phyloP scores from a whole-genome alignment of 1,140 invertebrate genomes.

The Papilio polyxenes region DNA sequence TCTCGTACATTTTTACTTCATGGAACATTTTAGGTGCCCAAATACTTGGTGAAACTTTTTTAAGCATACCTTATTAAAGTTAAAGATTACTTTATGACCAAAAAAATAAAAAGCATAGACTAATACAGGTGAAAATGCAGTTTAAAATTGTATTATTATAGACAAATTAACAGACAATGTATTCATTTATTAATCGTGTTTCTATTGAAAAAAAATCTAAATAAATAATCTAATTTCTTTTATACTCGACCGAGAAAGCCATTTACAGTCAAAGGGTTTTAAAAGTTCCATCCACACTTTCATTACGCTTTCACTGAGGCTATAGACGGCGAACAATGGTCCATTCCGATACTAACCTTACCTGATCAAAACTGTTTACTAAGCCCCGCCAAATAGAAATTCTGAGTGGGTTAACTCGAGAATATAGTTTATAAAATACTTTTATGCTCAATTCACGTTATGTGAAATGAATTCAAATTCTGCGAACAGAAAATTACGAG shows the following conservation, averaged over 20 bases:
- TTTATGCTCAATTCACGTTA: conserved; percentile 7
- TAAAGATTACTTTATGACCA: neutral
- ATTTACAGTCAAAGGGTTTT: conserved; percentile 29
- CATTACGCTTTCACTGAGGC: conserved; percentile 34
- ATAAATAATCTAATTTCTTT: conserved; percentile 37
- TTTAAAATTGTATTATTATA: neutral
- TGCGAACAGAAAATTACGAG: neutral
- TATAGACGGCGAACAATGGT: conserved; percentile 29
- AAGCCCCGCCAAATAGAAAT: conserved; percentile 33
- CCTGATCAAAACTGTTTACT: conserved; percentile 34
- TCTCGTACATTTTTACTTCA: neutral
- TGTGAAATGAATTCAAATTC: neutral
- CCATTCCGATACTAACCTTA: conserved; percentile 34
- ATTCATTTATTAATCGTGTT: neutral
- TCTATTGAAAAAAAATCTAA: conserved; percentile 36
- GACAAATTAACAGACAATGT: neutral
- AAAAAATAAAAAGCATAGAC: neutral
- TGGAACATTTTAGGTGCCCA: neutral
- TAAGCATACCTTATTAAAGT: neutral
- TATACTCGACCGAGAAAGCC: conserved; percentile 15
- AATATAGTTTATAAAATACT: conserved; percentile 22
- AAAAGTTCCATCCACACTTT: conserved; percentile 22
- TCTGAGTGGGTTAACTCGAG: conserved; percentile 22
- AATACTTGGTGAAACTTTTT: neutral
- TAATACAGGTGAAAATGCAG: neutral